Base-by-base conservation (phyloP, 2,888 invertebrate species). In the Tolmerus cingulatus region DNA sequence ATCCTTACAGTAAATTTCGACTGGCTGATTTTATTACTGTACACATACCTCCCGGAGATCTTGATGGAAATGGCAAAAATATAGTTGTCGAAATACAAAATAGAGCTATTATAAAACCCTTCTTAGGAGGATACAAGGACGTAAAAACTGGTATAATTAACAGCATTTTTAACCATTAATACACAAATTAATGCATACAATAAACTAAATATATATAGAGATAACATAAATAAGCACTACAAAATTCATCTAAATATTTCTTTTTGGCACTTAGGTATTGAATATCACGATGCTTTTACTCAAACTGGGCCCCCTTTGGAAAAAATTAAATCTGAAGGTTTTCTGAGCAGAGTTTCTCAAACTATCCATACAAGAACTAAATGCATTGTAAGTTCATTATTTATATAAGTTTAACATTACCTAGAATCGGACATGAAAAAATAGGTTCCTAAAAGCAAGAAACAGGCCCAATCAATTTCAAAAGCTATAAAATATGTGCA, bases 271-370 rank as follows among this genome's bases (percentile, higher is more conserved):
- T 89, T 87, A 94, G 94, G 93, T 82, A 92, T 94, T 9, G 94
- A 96, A 90, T 98, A 96, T 91, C 95, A 97, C 90, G 96, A 98
- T 92, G 98, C 97, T 3, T 95, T 94, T 89, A 95, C 96, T 0
- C 98, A 98, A 93, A 98, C 98, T 5, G 93, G 93, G 2, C 93
- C 93, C 0, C 90, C 91, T 81, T 89, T 91, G 5, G 91, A 92
- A 46, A 90, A 90, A 87, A 89, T 90, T 40, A 92, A 91, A 88
- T 89, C 88, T 51, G 88, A 90, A 51, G 90, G 90, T 2, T 89
- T 90, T 84, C 89, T 89, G 5, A 90, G 90, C 89, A 93, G 95
- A 89, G 95, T 95, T 88, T 95, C 95, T 0, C 97, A 97, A 92
- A 96, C 96, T 30, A 94, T 93, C 82, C 90, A 91, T 86, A 88